Conservation (phyloP, 1,140 invertebrate genomes). For the Heliothis virescens region DNA sequence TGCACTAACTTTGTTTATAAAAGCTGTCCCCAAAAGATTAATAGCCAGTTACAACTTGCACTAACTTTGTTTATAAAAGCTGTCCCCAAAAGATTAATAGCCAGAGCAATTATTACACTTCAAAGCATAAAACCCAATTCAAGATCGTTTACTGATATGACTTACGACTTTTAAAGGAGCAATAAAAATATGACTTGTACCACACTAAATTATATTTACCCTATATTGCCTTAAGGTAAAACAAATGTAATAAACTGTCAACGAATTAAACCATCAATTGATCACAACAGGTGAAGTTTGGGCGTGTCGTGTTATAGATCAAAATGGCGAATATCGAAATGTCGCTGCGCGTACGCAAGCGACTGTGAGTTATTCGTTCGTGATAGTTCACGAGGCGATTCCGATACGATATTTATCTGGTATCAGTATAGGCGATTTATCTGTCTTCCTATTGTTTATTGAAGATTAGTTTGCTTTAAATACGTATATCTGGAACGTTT, state of each 20-base stretch:
- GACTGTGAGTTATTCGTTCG: slow-evolving; percentile 41
- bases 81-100: background rate
- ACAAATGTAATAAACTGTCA: slow-evolving; percentile 1
- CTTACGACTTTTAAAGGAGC: background rate
- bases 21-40: background rate
- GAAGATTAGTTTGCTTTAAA: slow-evolving; percentile 28
- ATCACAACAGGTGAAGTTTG: slow-evolving; percentile 41
- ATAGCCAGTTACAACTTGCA: too few relatives aligned
- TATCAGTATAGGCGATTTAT: slow-evolving; percentile 37
- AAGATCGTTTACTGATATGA: background rate
- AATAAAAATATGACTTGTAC: background rate
- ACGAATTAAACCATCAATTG: slow-evolving; percentile 29
- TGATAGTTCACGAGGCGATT: slow-evolving; percentile 46
- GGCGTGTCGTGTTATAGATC: slow-evolving; percentile 44
- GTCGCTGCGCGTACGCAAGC: slow-evolving; percentile 43
- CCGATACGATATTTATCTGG: slow-evolving; percentile 48
- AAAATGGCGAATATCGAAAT: slow-evolving; percentile 48
- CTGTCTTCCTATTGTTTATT: slow-evolving; percentile 43
- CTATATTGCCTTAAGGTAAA: background rate
- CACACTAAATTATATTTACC: background rate
- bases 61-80: background rate
- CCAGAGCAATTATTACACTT: too few relatives aligned
- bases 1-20: background rate
- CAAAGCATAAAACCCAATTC: background rate
- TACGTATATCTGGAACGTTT: background rate